Conservation (phyloP, 1,140 invertebrate species). For the Argopecten irradians region DNA sequence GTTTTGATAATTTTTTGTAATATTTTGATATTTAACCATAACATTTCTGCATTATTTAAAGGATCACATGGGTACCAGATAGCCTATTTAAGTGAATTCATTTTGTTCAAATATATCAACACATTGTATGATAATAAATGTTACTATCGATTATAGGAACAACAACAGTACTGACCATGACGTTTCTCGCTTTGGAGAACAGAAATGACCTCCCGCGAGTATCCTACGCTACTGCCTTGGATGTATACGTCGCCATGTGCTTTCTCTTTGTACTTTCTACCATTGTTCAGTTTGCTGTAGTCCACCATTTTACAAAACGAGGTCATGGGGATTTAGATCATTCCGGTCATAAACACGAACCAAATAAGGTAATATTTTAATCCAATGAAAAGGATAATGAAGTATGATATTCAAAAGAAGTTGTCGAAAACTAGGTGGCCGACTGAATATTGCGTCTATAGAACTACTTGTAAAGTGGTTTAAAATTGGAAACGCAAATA, state of each 20-base stretch:
- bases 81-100: too few relatives aligned
- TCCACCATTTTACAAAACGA: conserved; percentile 93
- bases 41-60: too few relatives aligned
- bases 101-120: background rate
- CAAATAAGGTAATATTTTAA: background rate
- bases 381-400: too few relatives aligned
- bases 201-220: conserved; percentile 93
- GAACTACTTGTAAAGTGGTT: too few relatives aligned
- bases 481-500: too few relatives aligned
- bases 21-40: background rate
- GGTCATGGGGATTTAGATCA: conserved; percentile 85
- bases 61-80: too few relatives aligned
- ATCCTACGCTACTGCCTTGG: conserved; percentile 90
- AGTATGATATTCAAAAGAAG: too few relatives aligned
- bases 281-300: conserved; percentile 87
- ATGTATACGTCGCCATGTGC: conserved; percentile 91
- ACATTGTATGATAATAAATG: conserved; percentile 22
- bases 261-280: conserved; percentile 93
- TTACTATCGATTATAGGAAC: conserved; percentile 81
- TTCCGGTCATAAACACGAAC: background rate
- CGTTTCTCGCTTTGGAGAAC: conserved; percentile 91
- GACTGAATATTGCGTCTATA: too few relatives aligned
- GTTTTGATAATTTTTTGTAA: background rate
- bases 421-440: too few relatives aligned
- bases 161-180: conserved; percentile 87